These are phyloP conservation scores for Lycorma delicatula DNA, from an alignment of 1,140 invertebrate genomes.

Conservation along the genomic window DNA sequence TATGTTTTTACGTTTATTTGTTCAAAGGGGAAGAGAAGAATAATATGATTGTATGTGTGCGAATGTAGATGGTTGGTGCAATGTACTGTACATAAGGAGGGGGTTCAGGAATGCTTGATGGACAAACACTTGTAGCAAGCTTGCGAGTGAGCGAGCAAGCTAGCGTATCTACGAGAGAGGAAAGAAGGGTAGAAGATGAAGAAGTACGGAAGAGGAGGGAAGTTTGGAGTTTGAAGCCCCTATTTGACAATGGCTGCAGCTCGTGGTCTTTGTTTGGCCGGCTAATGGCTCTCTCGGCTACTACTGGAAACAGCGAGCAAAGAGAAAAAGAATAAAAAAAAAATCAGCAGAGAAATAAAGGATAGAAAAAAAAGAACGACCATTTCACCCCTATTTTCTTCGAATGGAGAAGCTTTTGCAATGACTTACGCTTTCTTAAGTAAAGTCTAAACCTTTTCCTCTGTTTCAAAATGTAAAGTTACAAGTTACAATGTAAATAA, in stretches of 20 bases:
- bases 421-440: no score
- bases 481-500: no score
- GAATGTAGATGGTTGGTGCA: background rate
- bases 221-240: background rate
- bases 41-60: background rate
- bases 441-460: no score
- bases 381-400: no score
- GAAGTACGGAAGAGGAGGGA: background rate
- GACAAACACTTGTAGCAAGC: background rate
- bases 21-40: background rate
- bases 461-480: no score
- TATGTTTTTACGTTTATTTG: no score
- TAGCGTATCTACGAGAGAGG: background rate
- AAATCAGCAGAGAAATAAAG: no score
- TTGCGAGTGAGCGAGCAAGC: background rate
- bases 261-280: background rate
- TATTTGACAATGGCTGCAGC: background rate
- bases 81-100: background rate
- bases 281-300: background rate
- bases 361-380: no score
- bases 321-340: no score
- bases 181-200: background rate
- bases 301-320: background rate
- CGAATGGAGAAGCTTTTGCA: no score
- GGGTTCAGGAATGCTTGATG: background rate